Percentiles rank a stretch among this genome's conserved stretches.
Conservation (phyloP, 1,140 invertebrate genomes). For the Streblospio benedicti region DNA sequence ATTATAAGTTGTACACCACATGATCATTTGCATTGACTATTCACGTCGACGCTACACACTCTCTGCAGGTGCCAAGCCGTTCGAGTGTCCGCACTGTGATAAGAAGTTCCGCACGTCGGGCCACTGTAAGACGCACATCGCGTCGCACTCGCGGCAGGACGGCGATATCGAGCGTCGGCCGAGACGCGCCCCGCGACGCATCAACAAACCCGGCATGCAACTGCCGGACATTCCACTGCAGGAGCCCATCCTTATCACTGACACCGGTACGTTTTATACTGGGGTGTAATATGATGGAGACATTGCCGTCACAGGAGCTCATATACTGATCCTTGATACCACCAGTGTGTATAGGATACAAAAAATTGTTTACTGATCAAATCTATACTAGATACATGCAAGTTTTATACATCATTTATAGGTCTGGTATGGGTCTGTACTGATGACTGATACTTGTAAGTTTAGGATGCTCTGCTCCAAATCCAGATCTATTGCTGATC, state of each 20-base stretch:
- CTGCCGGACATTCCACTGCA: constrained; percentile 52
- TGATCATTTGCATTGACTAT: neutral
- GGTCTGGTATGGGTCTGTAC: too few species aligned
- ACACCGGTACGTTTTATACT: constrained; percentile 34
- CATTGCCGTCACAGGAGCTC: neutral
- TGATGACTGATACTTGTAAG: too few species aligned
- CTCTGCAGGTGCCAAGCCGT: constrained; percentile 44
- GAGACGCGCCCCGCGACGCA: neutral
- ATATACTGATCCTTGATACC: too few species aligned
- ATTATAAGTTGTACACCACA: neutral
- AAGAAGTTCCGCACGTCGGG: constrained; percentile 55
- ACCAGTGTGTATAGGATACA: too few species aligned
- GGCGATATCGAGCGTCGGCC: neutral
- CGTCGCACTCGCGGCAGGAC: constrained; percentile 45
- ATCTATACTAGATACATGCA: too few species aligned
- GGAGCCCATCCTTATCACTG: constrained; percentile 56
- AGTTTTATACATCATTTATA: too few species aligned
- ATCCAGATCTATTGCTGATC: too few species aligned
- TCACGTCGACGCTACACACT: neutral
- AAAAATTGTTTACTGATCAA: too few species aligned
- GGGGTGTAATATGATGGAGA: neutral
- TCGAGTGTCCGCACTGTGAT: constrained; percentile 46
- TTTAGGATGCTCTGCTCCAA: too few species aligned
- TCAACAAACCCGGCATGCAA: constrained; percentile 12
- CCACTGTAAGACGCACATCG: constrained; percentile 58